These are phyloP conservation scores for Anarrhichthys ocellatus DNA, from an alignment of 2,113 vertebrate species.

Conservation along the genomic window DNA sequence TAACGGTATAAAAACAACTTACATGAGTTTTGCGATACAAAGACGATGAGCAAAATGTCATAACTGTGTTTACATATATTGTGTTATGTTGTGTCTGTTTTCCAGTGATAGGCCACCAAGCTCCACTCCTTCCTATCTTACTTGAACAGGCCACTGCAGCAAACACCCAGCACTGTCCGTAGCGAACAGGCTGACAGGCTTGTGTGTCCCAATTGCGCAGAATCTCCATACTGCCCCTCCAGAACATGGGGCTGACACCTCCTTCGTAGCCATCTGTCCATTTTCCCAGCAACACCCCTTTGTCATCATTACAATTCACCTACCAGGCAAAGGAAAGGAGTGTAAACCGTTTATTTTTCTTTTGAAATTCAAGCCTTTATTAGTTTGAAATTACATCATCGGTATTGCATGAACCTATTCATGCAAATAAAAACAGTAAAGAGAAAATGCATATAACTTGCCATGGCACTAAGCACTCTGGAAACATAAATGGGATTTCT, in stretches of 20 bases:
- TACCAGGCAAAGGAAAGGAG: constrained; percentile 56
- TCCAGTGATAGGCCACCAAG: constrained; percentile 26
- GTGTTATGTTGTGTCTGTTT: constrained; percentile 3
- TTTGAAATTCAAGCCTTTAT: neutral
- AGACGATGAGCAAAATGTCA: neutral
- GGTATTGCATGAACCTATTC: neutral
- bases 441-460: constrained; percentile 48
- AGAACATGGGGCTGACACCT: constrained; percentile 89
- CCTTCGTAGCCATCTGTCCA: constrained; percentile 87
- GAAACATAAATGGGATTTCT: constrained; percentile 88
- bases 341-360: neutral
- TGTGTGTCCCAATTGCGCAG: constrained; percentile 86
- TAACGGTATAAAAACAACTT: constrained; percentile 53
- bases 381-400: no score
- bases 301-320: constrained; percentile 95
- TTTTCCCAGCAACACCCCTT: constrained; percentile 88
- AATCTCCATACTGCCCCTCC: constrained; percentile 94
- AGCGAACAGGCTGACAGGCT: constrained; percentile 89
- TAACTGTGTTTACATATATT: neutral
- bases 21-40: neutral
- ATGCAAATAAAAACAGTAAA: neutral
- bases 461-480: constrained; percentile 93
- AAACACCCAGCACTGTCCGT: constrained; percentile 98
- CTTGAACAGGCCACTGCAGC: constrained; percentile 93
- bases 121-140: constrained; percentile 73